These are phyloP conservation scores for Aurelia aurita DNA, from an alignment of 30 jellyfish, hydroid and myxozoan species.

Conservation along the genomic window DNA sequence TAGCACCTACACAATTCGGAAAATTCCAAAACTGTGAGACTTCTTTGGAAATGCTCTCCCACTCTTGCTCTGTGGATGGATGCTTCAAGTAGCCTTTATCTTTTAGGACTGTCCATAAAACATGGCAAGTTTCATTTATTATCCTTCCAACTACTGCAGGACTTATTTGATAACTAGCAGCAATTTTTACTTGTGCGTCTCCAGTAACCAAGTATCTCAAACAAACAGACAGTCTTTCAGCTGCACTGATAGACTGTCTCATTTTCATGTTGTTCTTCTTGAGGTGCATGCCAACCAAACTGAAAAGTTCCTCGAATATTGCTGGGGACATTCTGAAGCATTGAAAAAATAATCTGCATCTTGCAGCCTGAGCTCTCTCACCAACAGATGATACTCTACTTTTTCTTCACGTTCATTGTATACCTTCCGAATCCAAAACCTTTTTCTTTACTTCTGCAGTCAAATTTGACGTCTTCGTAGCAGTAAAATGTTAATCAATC, in stretches of 20 bases:
- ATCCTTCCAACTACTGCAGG: constrained; percentile 12
- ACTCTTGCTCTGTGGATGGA: constrained; percentile 27
- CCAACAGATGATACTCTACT: constrained; percentile 43
- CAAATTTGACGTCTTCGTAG: constrained; percentile 36
- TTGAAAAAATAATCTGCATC: no score
- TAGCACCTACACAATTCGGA: constrained; percentile 51
- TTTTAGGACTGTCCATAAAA: constrained; percentile 22
- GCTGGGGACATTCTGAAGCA: no score
- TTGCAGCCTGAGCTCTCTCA: constrained; percentile 2
- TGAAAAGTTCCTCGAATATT: no score
- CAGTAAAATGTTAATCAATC: constrained; percentile 15
- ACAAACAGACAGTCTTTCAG: constrained; percentile 37
- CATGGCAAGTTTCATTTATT: constrained; percentile 9
- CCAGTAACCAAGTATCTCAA: constrained; percentile 45
- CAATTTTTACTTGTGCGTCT: constrained; percentile 35
- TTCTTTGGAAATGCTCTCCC: constrained; percentile 10
- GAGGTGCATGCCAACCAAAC: no score
- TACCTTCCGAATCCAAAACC: constrained; percentile 53
- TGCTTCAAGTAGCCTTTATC: constrained; percentile 1
- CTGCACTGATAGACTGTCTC: constrained; percentile 42
- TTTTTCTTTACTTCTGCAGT: constrained; percentile 43
- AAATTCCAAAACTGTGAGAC: constrained; percentile 26
- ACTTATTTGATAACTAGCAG: constrained; percentile 16
- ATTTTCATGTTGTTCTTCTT: background rate
- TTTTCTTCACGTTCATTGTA: constrained; percentile 37